Conservation (phyloP, 2,888 invertebrate species). For the Stictocephala bisonia region DNA sequence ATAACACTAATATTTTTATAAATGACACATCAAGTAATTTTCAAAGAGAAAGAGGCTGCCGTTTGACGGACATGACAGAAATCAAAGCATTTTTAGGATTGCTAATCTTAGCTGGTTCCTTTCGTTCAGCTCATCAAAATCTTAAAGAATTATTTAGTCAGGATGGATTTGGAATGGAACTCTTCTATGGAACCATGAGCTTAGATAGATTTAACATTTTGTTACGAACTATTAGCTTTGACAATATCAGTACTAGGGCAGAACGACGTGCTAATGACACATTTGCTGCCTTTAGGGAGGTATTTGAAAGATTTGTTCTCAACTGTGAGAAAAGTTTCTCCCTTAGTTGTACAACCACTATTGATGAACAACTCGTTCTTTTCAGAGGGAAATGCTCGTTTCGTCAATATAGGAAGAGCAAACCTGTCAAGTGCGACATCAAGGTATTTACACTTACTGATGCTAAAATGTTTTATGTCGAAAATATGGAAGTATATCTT, state of each 20-base stretch:
- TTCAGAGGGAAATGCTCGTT: slow-evolving; percentile 32
- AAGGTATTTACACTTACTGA: slow-evolving; percentile 41
- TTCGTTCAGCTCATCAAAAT: slow-evolving; percentile 32
- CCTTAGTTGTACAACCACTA: slow-evolving; percentile 4
- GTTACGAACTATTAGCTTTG: slow-evolving; percentile 31
- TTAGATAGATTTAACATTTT: slow-evolving; percentile 26
- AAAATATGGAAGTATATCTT: slow-evolving; percentile 35
- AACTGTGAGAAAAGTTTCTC: slow-evolving; percentile 26
- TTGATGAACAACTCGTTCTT: slow-evolving; percentile 39
- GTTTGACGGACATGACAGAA: slow-evolving; percentile 25
- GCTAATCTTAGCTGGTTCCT: slow-evolving; percentile 23
- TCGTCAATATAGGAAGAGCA: slow-evolving; percentile 35
- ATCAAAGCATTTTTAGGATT: slow-evolving; percentile 34
- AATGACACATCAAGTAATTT: neutral
- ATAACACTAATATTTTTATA: slow-evolving; percentile 30
- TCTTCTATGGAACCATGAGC: slow-evolving; percentile 28
- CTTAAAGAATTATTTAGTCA: slow-evolving; percentile 7
- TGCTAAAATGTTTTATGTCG: slow-evolving; percentile 39
- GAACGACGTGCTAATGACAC: slow-evolving; percentile 18
- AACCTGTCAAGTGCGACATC: slow-evolving; percentile 39
- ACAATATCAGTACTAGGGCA: slow-evolving; percentile 16
- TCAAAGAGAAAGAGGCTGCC: slow-evolving; percentile 26
- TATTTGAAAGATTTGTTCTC: slow-evolving; percentile 17
- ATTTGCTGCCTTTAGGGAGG: slow-evolving; percentile 42
- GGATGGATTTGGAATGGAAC: slow-evolving; percentile 39